Base-by-base conservation (phyloP, 1,140 invertebrate genomes). In the Drosophila sp. region DNA sequence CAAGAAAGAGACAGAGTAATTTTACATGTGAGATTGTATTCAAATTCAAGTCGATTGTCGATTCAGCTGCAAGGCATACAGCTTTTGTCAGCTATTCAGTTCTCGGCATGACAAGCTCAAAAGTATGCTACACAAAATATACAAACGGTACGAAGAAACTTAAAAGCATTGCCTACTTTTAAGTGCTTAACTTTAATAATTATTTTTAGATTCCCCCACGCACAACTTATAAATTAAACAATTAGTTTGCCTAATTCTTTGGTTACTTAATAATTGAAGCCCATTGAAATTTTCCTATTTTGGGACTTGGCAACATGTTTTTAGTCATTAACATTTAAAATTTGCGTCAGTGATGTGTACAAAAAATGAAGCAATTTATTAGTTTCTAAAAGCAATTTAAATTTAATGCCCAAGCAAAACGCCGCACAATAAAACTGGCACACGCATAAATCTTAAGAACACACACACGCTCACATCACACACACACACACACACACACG, bases 371-470 rank as follows among this genome's bases (percentile, higher is more conserved):
- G 51, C 48, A 40, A 71, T 72, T 87, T 67, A 87, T 87, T 89
- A 83, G 76, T 75, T 76, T 71, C 71, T 65, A 54, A 78, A 76
- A 65, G 50, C 64, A 63, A 71, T 83, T 87, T 79, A 66, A 71
- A 76, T 63, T 63, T 54, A 72, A 66, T 63, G 36, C 50, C 51
- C 50, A 45, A 69, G 29, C 48, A 57, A 32, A 65, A 67, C 45
- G 69, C 54, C 70, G 48, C 51, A 83, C 63, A 65, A 64, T 66
- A 83, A 75, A 86, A 81, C 62, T 86, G 82, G 82, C 82, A 86
- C 82, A 86, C 82, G 82, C 82, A 86, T 86, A 87, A 86, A 86
- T 86, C 82, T 87, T 78, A 75, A 29, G 9, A 25, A 57, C 18
- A 67, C 38, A 56, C 40, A 48, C 34, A 48, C 40, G 58, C 21